phyloP scores from a whole-genome alignment of 2,113 vertebrate genomes.

The Xenus cinereus region DNA sequence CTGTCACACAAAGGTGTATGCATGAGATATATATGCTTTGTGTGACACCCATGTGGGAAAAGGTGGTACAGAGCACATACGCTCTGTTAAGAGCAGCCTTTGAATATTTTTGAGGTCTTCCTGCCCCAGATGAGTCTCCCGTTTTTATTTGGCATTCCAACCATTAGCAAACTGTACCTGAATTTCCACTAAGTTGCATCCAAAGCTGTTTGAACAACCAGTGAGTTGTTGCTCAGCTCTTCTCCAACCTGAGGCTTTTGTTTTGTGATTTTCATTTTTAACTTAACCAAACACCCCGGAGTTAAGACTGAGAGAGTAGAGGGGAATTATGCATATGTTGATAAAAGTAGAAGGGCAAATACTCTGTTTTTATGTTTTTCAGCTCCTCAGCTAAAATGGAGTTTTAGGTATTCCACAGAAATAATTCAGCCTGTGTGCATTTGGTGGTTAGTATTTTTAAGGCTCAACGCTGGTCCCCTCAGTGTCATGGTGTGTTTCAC shows the following conservation, averaged over 20 bases:
- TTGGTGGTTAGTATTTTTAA: neutral
- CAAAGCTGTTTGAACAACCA: neutral
- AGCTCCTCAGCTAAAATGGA: neutral
- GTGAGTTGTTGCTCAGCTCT: neutral
- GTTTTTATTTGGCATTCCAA: neutral
- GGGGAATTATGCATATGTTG: neutral
- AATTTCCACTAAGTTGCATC: neutral
- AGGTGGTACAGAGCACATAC: neutral
- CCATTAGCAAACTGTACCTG: neutral
- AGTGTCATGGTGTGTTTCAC: neutral
- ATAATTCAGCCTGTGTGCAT: neutral
- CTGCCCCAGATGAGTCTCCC: neutral
- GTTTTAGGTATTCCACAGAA: neutral
- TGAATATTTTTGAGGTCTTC: neutral
- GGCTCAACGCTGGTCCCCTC: neutral
- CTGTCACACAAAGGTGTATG: neutral
- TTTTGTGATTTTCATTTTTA: neutral
- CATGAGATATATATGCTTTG: neutral
- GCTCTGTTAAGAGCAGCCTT: neutral
- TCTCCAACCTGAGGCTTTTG: neutral
- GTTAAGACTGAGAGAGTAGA: neutral
- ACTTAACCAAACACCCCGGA: neutral
- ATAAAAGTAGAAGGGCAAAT: neutral
- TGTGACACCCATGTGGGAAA: neutral
- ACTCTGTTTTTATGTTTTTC: neutral